Evolutionary conservation across 2,888 invertebrate genomes (phyloP).

Genomic region (Heliconius sara): DNA sequence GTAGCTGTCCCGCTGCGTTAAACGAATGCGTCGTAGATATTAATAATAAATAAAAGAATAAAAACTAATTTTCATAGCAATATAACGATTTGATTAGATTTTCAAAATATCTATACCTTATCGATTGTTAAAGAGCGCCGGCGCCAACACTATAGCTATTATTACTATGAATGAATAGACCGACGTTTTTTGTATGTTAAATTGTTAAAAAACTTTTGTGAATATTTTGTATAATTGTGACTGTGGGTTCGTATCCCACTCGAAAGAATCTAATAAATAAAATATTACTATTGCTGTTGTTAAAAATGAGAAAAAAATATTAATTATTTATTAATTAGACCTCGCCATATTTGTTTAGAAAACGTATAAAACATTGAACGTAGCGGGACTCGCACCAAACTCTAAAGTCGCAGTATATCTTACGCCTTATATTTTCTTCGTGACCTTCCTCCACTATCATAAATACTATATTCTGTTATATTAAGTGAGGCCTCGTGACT

Average conservation of each 20-base stretch:
- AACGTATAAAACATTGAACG: too few relatives aligned
- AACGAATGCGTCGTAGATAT: not conserved
- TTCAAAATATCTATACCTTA: slow-evolving; percentile 12
- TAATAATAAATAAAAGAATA: not conserved
- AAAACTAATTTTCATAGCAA: slow-evolving; percentile 10
- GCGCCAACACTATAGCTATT: slow-evolving; percentile 35
- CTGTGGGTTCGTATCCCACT: too few relatives aligned
- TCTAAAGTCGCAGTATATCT: not conserved
- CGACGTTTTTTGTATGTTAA: slow-evolving; percentile 18
- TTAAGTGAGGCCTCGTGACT: too few relatives aligned
- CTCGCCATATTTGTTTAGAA: too few relatives aligned
- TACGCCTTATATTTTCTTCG: too few relatives aligned
- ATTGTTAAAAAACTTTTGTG: too few relatives aligned
- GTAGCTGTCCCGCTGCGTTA: not conserved
- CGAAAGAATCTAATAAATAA: not conserved
- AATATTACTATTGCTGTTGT: not conserved
- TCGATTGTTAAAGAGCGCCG: slow-evolving; percentile 28
- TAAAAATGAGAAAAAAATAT: not conserved
- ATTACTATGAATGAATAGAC: slow-evolving; percentile 34
- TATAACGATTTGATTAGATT: slow-evolving; percentile 15
- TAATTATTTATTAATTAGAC: too few relatives aligned
- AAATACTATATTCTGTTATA: too few relatives aligned
- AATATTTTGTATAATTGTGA: not conserved
- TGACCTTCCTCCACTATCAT: too few relatives aligned
- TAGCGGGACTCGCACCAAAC: not conserved